Evolutionary conservation across 2,888 invertebrate species (phyloP).

Genomic region (Taenaris catops): DNA sequence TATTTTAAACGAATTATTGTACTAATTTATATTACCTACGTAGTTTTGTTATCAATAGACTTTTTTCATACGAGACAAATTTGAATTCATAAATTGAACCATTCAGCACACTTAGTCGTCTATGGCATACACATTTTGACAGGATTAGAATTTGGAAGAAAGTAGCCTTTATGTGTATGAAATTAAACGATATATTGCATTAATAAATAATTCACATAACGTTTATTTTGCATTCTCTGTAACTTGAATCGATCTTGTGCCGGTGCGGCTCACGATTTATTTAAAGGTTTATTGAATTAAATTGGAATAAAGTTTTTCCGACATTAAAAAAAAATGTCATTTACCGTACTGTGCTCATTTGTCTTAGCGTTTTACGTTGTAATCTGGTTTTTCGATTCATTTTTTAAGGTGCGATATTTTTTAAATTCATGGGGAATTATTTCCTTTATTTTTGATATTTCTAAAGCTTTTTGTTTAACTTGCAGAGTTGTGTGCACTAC

Average conservation of each 20-base stretch:
- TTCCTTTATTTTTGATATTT: background rate
- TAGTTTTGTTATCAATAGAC: too few species aligned
- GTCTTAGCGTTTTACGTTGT: conserved; percentile 83
- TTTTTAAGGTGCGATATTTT: conserved; percentile 84
- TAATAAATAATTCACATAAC: too few species aligned
- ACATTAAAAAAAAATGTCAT: conserved; percentile 77
- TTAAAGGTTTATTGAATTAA: conserved; percentile 10
- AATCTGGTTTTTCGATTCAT: conserved; percentile 89
- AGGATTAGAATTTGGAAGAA: too few species aligned
- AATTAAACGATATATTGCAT: too few species aligned
- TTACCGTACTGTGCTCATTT: conserved; percentile 80
- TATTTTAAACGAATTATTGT: too few species aligned
- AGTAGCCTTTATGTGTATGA: too few species aligned
- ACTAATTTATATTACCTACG: too few species aligned
- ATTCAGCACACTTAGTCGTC: too few species aligned
- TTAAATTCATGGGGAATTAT: background rate
- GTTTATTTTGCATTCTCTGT: background rate
- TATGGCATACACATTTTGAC: too few species aligned
- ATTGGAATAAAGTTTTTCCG: conserved; percentile 6
- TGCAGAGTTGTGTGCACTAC: conserved; percentile 91
- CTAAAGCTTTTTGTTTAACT: conserved; percentile 17
- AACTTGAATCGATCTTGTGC: conserved; percentile 9
- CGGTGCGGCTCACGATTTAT: conserved; percentile 4
- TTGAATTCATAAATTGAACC: too few species aligned
- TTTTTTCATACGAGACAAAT: too few species aligned